A percentile compares a stretch with the other conserved stretches of the same genome.
Conservation (phyloP, 2,888 invertebrate species). For the Agrotis puta region DNA sequence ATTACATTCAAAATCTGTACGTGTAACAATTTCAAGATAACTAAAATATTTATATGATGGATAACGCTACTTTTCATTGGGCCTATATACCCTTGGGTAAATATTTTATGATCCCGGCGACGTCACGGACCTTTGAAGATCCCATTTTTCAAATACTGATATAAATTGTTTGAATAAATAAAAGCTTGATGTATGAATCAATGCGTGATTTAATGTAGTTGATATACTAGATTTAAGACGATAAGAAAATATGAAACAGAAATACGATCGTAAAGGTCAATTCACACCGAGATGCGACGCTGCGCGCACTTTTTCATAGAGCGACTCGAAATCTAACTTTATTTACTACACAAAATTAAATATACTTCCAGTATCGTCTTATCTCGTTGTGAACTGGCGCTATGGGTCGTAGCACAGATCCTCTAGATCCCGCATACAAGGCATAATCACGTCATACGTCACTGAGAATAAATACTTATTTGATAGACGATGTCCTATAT, state of each 20-base stretch:
- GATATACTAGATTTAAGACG: slow-evolving; percentile 14
- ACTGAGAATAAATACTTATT: too few relatives aligned
- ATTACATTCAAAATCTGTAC: slow-evolving; percentile 46
- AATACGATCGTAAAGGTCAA: background rate
- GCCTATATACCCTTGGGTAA: slow-evolving; percentile 54
- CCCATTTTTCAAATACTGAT: slow-evolving; percentile 57
- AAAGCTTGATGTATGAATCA: slow-evolving; percentile 33
- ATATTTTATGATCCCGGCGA: slow-evolving; percentile 62
- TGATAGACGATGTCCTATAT: too few relatives aligned
- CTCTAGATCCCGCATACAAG: too few relatives aligned
- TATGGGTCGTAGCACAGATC: too few relatives aligned
- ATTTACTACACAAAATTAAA: too few relatives aligned
- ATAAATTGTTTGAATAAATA: slow-evolving; percentile 61
- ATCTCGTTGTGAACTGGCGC: too few relatives aligned
- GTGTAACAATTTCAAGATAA: slow-evolving; percentile 50
- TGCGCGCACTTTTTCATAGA: too few relatives aligned
- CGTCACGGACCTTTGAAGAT: slow-evolving; percentile 55
- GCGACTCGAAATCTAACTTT: too few relatives aligned
- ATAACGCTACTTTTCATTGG: slow-evolving; percentile 56
- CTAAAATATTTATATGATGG: slow-evolving; percentile 63
- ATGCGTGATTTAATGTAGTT: slow-evolving; percentile 21
- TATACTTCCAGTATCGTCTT: too few relatives aligned
- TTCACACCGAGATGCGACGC: too few relatives aligned
- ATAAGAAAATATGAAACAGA: background rate
- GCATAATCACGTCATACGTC: too few relatives aligned